Evolutionary conservation across 1,140 invertebrate genomes (phyloP), one percentile per base, ranked within the genome.

Genomic region (Cyclargus thomasi): DNA sequence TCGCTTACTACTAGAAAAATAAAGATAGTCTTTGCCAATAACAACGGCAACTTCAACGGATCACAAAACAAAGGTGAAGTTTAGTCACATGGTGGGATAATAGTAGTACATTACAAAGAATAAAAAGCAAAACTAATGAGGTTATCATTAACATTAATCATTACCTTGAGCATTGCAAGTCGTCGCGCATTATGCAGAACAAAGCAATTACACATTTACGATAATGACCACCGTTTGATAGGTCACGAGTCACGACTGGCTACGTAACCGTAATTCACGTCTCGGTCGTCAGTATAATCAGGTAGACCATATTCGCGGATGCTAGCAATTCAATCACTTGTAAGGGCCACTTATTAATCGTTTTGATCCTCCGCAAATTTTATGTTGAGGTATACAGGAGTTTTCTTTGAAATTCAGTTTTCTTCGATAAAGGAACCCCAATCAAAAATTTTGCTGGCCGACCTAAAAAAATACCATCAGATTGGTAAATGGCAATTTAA

Each of bases 201-300:
- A 47, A 47, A 47, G 39, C 39, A 47, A 47, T 47, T 47, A 47
- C 39, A 47, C 11, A 47, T 47, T 47, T 47, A 47, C 39, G 39
- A 47, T 47, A 47, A 47, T 47, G 39, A 16, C 39, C 39, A 47
- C 39, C 39, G 39, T 47, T 47, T 47, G 39, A 47, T 47, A 47
- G 39, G 39, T 14, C 39, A 47, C 39, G 39, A 47, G 39, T 47
- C 39, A 47, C 10, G 14, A 16, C 39, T 47, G 10, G 14, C 11
- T 2, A 16, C 39, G 39, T 47, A 47, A 47, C 39, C 39, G 39
- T 47, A 47, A 2, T 11, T 47, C 39, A 47, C 39, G 39, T 29
- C 29, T 29, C 29, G 29, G 29, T 47, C 39, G 39, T 47, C 39
- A 47, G 39, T 14, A 29, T 29, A 3, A 8, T 29, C 29, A 29